Evolutionary conservation across 1,140 invertebrate genomes (phyloP).

Genomic region (Drosophila busckii): DNA sequence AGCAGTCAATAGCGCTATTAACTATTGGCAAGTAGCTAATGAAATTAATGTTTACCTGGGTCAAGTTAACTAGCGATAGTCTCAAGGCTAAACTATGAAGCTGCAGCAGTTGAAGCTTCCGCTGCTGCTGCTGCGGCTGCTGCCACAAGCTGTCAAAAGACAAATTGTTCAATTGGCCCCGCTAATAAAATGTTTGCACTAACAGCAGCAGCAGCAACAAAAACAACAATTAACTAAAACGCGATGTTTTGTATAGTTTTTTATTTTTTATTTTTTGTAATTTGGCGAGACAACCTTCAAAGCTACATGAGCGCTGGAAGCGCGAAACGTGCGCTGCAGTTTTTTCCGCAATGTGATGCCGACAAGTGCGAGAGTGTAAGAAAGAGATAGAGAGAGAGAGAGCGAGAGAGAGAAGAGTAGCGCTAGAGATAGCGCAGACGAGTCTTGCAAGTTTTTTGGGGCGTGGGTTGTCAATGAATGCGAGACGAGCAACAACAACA

Average conservation of each 20-base stretch:
- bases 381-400: neutral
- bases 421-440: slow-evolving; percentile 6
- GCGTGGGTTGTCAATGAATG: slow-evolving; percentile 36
- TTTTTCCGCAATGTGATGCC: slow-evolving; percentile 65
- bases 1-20: too few relatives aligned
- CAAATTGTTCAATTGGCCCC: slow-evolving; percentile 55
- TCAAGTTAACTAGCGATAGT: too few relatives aligned
- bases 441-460: slow-evolving; percentile 32
- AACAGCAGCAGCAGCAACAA: slow-evolving; percentile 15
- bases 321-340: slow-evolving; percentile 64
- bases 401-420: slow-evolving; percentile 1
- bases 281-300: slow-evolving; percentile 60
- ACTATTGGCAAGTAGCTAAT: too few relatives aligned
- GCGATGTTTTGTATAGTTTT: slow-evolving; percentile 27
- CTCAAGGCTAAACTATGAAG: too few relatives aligned
- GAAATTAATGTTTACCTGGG: neutral
- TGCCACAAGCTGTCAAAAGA: slow-evolving; percentile 30
- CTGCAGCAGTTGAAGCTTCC: slow-evolving; percentile 3
- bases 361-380: slow-evolving; percentile 1
- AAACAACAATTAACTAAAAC: slow-evolving; percentile 35
- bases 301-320: slow-evolving; percentile 39
- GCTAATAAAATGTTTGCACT: slow-evolving; percentile 40
- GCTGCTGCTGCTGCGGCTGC: too few relatives aligned
- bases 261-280: slow-evolving; percentile 36
- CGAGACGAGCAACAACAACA: slow-evolving; percentile 11